Conservation (phyloP, 1,140 invertebrate species). For the Andrena cerasifolii region DNA sequence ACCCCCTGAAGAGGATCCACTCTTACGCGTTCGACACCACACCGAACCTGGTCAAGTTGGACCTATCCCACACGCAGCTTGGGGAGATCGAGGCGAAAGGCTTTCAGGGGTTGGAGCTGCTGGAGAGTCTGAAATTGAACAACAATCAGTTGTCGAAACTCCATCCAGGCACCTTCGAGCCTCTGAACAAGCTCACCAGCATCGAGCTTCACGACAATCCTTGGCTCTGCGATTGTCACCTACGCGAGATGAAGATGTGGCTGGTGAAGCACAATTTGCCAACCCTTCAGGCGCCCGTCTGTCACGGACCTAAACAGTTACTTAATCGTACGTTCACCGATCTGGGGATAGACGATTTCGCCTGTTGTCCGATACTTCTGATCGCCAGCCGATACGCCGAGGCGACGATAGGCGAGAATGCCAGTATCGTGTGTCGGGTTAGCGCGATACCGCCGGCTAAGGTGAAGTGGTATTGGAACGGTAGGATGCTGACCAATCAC, state of each 20-base stretch:
- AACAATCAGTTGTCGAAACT: constrained; percentile 90
- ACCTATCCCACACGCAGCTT: constrained; percentile 91
- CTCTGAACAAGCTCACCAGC: constrained; percentile 88
- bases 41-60: constrained; percentile 90
- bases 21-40: constrained; percentile 89
- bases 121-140: constrained; percentile 92
- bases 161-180: constrained; percentile 87
- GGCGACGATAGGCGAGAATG: constrained; percentile 91
- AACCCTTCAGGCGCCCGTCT: constrained; percentile 89
- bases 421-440: constrained; percentile 90
- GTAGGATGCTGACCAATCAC: constrained; percentile 90
- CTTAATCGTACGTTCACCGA: constrained; percentile 88
- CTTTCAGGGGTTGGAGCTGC: constrained; percentile 88
- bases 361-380: constrained; percentile 92
- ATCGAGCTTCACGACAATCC: constrained; percentile 95
- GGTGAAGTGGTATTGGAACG: constrained; percentile 94
- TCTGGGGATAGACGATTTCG: constrained; percentile 91
- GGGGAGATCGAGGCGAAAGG: constrained; percentile 89
- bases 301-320: constrained; percentile 87
- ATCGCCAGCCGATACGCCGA: constrained; percentile 89
- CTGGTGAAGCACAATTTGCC: constrained; percentile 92
- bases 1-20: constrained; percentile 91
- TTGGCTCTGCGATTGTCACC: constrained; percentile 94
- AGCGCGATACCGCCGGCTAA: constrained; percentile 91
- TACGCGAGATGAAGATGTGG: constrained; percentile 92